Conservation (phyloP, 2,113 vertebrate genomes). For the Tachycineta bicolor region DNA sequence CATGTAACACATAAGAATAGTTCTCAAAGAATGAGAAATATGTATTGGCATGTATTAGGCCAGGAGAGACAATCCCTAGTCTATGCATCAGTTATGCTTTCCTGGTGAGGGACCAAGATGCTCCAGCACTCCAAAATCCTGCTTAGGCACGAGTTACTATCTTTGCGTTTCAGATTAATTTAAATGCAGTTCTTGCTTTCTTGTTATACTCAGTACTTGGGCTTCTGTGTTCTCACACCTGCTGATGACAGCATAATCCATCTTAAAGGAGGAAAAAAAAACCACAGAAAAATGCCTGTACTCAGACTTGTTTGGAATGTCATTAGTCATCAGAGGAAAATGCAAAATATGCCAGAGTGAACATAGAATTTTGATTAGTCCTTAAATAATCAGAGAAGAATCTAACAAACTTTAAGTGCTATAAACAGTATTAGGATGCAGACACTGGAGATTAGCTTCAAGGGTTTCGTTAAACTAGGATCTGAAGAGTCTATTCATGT, state of each 20-base stretch:
- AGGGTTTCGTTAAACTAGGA: background rate
- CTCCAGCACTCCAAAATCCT: background rate
- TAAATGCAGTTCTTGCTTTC: slow-evolving; percentile 10
- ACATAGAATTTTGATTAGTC: slow-evolving; percentile 37
- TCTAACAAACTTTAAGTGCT: background rate
- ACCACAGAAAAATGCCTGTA: background rate
- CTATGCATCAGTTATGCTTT: background rate
- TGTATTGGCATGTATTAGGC: background rate
- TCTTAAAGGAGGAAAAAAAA: background rate
- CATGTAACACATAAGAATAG: background rate
- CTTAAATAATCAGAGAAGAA: slow-evolving; percentile 41
- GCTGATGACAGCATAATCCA: slow-evolving; percentile 43
- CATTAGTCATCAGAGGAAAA: slow-evolving; percentile 44
- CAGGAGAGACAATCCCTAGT: background rate
- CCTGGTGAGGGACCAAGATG: background rate
- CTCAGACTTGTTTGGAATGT: slow-evolving; percentile 29
- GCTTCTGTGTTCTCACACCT: slow-evolving; percentile 23
- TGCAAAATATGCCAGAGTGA: background rate
- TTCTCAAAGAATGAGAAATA: background rate
- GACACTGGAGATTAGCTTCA: background rate
- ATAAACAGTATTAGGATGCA: background rate
- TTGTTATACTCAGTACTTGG: background rate
- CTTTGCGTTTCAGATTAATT: slow-evolving; percentile 43
- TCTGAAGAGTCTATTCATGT: background rate
- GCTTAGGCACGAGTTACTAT: background rate